phyloP scores from a whole-genome alignment of 2,113 vertebrate species.

The Camelus bactrianus region DNA sequence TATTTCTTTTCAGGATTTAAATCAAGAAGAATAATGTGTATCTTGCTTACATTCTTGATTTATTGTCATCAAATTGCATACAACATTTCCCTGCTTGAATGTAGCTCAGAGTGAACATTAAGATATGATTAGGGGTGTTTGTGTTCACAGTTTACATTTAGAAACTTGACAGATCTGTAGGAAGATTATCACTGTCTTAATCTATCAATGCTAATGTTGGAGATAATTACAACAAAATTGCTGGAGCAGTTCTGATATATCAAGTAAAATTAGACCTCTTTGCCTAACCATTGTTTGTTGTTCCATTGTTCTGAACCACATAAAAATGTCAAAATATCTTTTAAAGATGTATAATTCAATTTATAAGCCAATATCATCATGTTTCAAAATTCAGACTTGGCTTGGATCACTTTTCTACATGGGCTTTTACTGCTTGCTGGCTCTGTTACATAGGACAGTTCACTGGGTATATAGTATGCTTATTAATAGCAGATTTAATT shows the following conservation, averaged over 20 bases:
- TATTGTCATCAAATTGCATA: not conserved
- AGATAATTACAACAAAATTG: not conserved
- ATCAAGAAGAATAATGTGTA: not conserved
- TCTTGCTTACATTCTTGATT: not conserved
- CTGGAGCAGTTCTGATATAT: not conserved
- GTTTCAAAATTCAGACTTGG: not conserved
- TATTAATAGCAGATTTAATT: not conserved
- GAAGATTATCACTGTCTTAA: not conserved
- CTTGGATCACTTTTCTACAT: not conserved
- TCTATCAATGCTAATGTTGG: not conserved
- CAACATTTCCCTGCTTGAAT: not conserved
- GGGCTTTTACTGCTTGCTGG: not conserved
- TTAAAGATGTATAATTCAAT: not conserved
- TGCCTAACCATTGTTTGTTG: not conserved
- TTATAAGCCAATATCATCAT: not conserved
- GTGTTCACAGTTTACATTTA: not conserved
- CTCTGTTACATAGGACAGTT: not conserved
- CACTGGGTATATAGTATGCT: not conserved
- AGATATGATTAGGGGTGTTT: not conserved
- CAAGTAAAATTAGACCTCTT: not conserved
- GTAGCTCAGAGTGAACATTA: not conserved
- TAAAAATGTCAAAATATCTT: not conserved
- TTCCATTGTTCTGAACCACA: not conserved
- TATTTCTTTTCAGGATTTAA: not conserved
- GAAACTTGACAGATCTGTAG: not conserved